Conservation (phyloP, 2,113 vertebrate genomes). For the Anoura caudifer region DNA sequence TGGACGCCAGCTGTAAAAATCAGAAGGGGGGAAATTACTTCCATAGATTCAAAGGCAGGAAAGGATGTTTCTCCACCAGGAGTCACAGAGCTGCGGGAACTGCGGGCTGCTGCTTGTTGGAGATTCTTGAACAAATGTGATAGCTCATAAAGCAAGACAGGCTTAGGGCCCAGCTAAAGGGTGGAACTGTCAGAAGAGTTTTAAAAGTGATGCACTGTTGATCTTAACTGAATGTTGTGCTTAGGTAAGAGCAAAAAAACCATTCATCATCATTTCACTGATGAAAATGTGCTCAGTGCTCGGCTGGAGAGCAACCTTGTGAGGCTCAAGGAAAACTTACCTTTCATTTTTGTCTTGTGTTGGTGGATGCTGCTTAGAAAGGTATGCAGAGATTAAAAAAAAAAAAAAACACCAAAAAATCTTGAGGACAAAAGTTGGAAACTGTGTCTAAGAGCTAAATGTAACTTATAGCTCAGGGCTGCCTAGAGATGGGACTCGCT, state of each 20-base stretch:
- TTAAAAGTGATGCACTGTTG: constrained; percentile 20
- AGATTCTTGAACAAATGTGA: constrained; percentile 28
- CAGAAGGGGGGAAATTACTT: constrained; percentile 43
- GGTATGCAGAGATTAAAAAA: neutral
- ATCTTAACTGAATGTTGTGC: constrained; percentile 27
- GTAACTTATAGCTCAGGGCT: neutral
- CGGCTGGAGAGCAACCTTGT: neutral
- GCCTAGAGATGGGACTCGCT: neutral
- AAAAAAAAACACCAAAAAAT: neutral
- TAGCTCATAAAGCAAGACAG: constrained; percentile 30
- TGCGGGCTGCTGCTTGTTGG: neutral
- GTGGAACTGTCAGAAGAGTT: constrained; percentile 26
- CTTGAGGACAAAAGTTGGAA: neutral
- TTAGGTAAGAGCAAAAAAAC: neutral
- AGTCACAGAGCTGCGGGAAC: constrained; percentile 6
- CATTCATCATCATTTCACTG: constrained; percentile 44
- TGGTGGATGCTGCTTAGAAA: neutral
- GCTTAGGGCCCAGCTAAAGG: constrained; percentile 26
- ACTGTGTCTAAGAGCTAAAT: neutral
- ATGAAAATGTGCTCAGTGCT: neutral
- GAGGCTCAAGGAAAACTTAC: neutral
- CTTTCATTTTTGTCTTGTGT: neutral
- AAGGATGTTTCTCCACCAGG: constrained; percentile 9
- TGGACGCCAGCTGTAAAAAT: constrained; percentile 35
- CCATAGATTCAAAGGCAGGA: constrained; percentile 35